Evolutionary conservation across 1,140 invertebrate genomes (phyloP), one percentile per base, ranked within the genome.

Genomic region (Apocrypta bakeri): DNA sequence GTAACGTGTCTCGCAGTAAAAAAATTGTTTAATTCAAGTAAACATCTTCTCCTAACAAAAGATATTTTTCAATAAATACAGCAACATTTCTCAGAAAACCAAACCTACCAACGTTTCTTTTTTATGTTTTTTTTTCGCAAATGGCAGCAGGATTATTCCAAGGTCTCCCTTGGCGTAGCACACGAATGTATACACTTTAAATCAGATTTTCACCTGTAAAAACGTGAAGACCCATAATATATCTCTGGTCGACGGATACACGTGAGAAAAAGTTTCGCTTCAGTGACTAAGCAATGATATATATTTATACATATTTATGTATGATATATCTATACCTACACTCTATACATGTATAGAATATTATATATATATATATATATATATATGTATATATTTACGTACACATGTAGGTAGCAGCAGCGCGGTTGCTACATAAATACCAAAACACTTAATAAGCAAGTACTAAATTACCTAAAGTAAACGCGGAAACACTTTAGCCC

Each of bases 401-500:
- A 31, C 3, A 33, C 27, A 17, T 17, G 14, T 4, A 69, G 29
- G 0, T 24, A 17, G 48, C 33, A 27, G 33, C 66, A 31, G n/a
- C 25, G 11, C 24, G 25, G 63, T 72, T 81, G 71, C 72, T 76
- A 82, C 81, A 78, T 82, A 82, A 82, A 82, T 82, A 82, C 81
- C 48, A 78, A 78, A 82, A 82, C 73, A 83, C 76, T 83, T 83
- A 83, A 83, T 83, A 83, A 83, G 69, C 81, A 79, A 79, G 81
- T 66, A 83, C 73, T 83, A 83, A 83, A 83, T 83, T 79, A 83
- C 76, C 76, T 74, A 83, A 83, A 83, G 81, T 79, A 79, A 83
- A 83, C 71, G 81, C 81, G 81, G 75, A 83, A 83, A 83, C 76
- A 79, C 81, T 83, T 82, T 77, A 72, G 75, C 2, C 40, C 63